A percentile compares a stretch with the other conserved stretches of the same genome.
Conservation (phyloP, 2,797 vertebrate species). For the Sebastes cheni region DNA sequence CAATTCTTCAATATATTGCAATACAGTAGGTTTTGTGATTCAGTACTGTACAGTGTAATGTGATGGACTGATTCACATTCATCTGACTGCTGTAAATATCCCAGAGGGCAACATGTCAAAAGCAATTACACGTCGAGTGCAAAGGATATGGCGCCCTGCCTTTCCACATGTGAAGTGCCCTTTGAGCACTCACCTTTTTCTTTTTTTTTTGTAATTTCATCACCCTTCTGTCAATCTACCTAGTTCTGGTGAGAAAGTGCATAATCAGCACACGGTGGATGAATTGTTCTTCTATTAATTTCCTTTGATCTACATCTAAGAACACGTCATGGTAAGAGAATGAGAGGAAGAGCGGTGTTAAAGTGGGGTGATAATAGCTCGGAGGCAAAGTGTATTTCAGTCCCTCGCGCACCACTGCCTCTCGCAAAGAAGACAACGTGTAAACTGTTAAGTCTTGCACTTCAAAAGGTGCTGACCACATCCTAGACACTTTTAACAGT, state of each 20-base stretch:
- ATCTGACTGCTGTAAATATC: constrained; percentile 37
- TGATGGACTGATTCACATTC: constrained; percentile 37
- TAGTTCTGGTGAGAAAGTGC: background rate
- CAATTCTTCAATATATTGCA: constrained; percentile 18
- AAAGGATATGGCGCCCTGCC: constrained; percentile 13
- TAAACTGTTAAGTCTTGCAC: constrained; percentile 11
- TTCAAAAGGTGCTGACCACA: background rate
- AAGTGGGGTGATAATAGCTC: constrained; percentile 15
- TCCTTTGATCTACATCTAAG: constrained; percentile 30
- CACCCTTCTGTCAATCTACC: background rate
- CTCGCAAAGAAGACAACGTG: background rate
- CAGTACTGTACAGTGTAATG: background rate
- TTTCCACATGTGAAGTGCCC: constrained; percentile 18
- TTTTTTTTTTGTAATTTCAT: background rate
- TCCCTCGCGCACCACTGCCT: constrained; percentile 24
- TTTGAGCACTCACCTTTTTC: constrained; percentile 20
- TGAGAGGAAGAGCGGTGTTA: constrained; percentile 10
- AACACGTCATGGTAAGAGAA: constrained; percentile 3
- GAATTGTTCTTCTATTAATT: constrained; percentile 24
- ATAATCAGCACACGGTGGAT: background rate
- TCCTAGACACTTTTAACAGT: background rate
- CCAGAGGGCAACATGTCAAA: constrained; percentile 52
- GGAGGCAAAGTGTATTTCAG: constrained; percentile 39
- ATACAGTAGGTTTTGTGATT: constrained; percentile 5
- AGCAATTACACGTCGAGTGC: constrained; percentile 21